phyloP scores from a whole-genome alignment of 2,113 vertebrate species.

The Hipposideros armiger region DNA sequence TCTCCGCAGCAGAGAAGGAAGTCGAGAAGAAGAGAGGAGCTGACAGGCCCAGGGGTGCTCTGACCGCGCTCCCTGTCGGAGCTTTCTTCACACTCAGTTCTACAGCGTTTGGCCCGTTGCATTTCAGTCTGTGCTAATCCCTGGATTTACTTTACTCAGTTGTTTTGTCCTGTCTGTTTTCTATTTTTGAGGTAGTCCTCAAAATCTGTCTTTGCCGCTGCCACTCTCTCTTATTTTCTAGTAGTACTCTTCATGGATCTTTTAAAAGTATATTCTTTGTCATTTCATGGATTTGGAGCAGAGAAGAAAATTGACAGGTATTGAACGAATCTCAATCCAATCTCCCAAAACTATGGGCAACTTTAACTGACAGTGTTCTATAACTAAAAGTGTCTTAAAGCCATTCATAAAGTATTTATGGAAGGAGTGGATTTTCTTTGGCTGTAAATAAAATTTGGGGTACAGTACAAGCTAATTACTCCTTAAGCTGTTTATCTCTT shows the following conservation, averaged over 20 bases:
- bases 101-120: not conserved
- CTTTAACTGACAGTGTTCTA: not conserved
- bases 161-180: not conserved
- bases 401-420: not conserved
- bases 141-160: not conserved
- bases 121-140: not conserved
- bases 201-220: not conserved
- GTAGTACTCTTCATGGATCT: not conserved
- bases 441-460: not conserved
- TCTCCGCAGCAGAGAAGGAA: not conserved
- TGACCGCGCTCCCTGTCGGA: not conserved
- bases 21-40: not conserved
- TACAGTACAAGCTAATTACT: not conserved
- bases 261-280: slow-evolving; percentile 2
- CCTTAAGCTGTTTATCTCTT: not conserved
- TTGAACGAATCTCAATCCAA: not conserved
- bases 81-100: not conserved
- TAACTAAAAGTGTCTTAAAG: not conserved
- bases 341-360: not conserved
- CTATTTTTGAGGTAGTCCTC: not conserved
- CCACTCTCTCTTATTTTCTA: slow-evolving; percentile 3
- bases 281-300: not conserved
- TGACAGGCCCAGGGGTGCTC: not conserved
- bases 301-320: not conserved
- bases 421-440: not conserved